Evolutionary conservation across 2,113 vertebrate species (phyloP).

Genomic region (Arothron firmamentum): DNA sequence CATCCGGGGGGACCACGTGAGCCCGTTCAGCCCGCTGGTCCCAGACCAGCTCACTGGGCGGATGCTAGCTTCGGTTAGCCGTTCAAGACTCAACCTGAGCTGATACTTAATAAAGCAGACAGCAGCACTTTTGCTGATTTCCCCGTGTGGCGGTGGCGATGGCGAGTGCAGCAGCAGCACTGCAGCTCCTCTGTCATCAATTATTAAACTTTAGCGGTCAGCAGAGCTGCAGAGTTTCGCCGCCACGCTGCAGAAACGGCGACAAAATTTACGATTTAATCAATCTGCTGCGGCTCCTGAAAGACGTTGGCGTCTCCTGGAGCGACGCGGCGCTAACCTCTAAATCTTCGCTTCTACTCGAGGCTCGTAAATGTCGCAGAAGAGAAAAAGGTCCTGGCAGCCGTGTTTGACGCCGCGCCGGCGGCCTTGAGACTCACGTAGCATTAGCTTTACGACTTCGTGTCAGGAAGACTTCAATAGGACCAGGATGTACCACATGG

Average conservation of each 20-base stretch:
- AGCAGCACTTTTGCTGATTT: neutral
- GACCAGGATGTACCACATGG: too few species aligned
- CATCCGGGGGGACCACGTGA: conserved; percentile 17
- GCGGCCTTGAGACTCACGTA: neutral
- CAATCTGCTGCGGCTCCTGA: conserved; percentile 26
- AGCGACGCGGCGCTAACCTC: conserved; percentile 20
- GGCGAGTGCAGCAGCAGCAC: conserved; percentile 36
- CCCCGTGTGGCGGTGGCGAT: neutral
- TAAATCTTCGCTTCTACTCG: conserved; percentile 11
- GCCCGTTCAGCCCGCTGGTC: neutral
- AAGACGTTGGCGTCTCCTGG: conserved; percentile 16
- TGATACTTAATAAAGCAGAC: neutral
- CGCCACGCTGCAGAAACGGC: neutral
- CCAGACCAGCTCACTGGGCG: too few species aligned
- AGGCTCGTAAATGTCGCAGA: neutral
- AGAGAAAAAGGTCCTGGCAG: neutral
- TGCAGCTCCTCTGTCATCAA: conserved; percentile 45
- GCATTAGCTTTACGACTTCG: neutral
- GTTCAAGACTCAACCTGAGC: too few species aligned
- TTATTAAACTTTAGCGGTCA: conserved; percentile 61
- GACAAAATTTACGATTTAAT: conserved; percentile 55
- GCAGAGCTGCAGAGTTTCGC: conserved; percentile 16
- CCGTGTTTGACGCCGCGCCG: too few species aligned
- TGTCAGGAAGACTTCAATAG: too few species aligned
- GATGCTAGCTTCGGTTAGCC: too few species aligned